A percentile compares a stretch with the other conserved stretches of the same genome.
phyloP scores from a whole-genome alignment of 2,113 vertebrate species.

The Ardeotis arabs region DNA sequence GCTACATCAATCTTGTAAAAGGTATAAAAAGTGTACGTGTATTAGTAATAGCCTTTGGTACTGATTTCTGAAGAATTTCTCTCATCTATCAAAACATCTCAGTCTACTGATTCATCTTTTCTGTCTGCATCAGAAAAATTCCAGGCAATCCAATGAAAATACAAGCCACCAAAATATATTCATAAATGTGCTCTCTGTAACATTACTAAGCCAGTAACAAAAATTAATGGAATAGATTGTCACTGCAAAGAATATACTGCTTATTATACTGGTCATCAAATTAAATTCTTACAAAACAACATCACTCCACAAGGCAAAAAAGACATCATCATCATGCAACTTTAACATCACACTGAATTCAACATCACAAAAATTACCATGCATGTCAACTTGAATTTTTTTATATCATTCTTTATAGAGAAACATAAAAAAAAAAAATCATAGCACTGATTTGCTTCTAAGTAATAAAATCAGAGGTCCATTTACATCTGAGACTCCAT shows the following conservation, averaged over 20 bases:
- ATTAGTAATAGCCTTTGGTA: neutral
- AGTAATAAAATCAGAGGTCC: neutral
- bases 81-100: neutral
- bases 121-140: neutral
- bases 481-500: neutral
- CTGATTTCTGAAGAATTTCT: neutral
- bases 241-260: neutral
- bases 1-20: neutral
- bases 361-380: neutral
- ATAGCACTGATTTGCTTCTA: neutral
- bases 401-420: neutral
- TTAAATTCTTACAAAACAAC: neutral
- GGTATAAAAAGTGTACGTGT: neutral
- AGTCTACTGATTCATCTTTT: neutral
- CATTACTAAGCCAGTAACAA: neutral
- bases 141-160: neutral
- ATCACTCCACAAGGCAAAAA: neutral
- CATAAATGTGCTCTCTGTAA: neutral
- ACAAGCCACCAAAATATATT: neutral
- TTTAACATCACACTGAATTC: neutral
- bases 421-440: neutral
- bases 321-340: neutral
- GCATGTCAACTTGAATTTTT: neutral
- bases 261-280: neutral
- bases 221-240: neutral